Evolutionary conservation across 2,113 vertebrate species (phyloP).

Genomic region (Prionailurus viverrinus): DNA sequence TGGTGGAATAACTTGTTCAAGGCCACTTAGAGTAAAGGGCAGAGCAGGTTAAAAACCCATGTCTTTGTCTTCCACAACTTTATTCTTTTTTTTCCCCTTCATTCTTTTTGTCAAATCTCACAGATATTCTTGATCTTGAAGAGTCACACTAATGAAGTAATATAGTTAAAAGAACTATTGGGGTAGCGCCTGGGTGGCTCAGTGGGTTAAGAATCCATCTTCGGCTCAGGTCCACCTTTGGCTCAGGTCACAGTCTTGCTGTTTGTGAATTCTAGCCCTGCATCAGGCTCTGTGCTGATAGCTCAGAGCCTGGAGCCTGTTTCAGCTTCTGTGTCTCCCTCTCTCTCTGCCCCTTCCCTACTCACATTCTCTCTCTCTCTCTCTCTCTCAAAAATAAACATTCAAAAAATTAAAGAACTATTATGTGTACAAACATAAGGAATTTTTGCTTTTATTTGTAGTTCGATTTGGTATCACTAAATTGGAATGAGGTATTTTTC

Average conservation of each 20-base stretch:
- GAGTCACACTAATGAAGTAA: constrained; percentile 9
- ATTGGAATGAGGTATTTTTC: background rate
- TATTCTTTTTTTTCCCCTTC: background rate
- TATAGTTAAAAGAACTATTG: constrained; percentile 29
- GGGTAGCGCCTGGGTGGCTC: no score
- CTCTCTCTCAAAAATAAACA: no score
- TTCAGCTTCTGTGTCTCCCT: no score
- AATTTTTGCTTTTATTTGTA: constrained; percentile 35
- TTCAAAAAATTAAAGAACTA: background rate
- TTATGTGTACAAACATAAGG: background rate
- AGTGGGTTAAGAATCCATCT: no score
- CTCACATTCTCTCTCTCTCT: no score
- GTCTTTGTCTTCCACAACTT: background rate
- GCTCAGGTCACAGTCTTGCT: no score
- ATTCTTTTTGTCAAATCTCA: constrained; percentile 15
- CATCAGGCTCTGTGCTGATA: no score
- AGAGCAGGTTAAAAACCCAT: background rate
- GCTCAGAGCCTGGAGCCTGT: no score
- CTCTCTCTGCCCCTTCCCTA: no score
- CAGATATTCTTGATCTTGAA: background rate
- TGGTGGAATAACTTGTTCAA: constrained; percentile 25
- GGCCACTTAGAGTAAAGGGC: background rate
- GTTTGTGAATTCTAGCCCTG: no score
- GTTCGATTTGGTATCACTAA: constrained; percentile 28
- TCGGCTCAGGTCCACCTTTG: no score